Evolutionary conservation across 2,113 vertebrate genomes (phyloP), one percentile per base, ranked within the genome.

Genomic region (Hirundichthys speculiger): DNA sequence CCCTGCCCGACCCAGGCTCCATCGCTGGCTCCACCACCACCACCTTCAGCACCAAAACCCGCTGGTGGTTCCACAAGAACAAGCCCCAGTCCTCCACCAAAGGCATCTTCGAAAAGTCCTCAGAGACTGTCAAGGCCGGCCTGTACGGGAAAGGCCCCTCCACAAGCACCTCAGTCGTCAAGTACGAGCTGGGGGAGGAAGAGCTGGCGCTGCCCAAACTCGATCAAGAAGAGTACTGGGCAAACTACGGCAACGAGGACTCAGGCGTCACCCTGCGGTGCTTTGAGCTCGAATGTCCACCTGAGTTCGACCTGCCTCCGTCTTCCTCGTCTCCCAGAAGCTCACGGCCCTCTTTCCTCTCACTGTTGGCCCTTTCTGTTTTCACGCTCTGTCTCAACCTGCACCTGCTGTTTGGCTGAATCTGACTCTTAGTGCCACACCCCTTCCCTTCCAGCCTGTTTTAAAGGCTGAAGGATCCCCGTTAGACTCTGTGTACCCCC

Each of bases 81-180:
- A 95, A 94, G 90, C 94, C 95, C 8, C 93, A 94, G 83, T 94
- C 95, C 2, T 93, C 93, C 63, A 93, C 94, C 3, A 95, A 94
- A 76, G 95, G 94, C 39, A 50, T 94, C 65, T 92, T 92, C 10
- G 91, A 92, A 66, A 94, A 94, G 65, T 69, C 81, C n/a, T 91
- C 91, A 0, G 93, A 94, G 80, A 94, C 92, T 2, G 86, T 94
- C 43, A 95, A 95, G 54, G 94, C 94, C 45, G 89, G 92, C 80
- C 89, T 92, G 69, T 86, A 67, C 15, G 88, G 89, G 13, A 90
- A 90, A 59, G 88, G 90, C 51, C 90, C 92, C 1, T 90, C 89
- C 13, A 82, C 88, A 12, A 91, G 89, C 59, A 89, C 91, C 20
- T 92, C 92, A 1, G 82, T 89, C 25, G 90, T 91, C 59, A 94